Evolutionary conservation across 1,140 invertebrate species (phyloP), one percentile per base, ranked within the genome.

Genomic region (Chymomyza costata): DNA sequence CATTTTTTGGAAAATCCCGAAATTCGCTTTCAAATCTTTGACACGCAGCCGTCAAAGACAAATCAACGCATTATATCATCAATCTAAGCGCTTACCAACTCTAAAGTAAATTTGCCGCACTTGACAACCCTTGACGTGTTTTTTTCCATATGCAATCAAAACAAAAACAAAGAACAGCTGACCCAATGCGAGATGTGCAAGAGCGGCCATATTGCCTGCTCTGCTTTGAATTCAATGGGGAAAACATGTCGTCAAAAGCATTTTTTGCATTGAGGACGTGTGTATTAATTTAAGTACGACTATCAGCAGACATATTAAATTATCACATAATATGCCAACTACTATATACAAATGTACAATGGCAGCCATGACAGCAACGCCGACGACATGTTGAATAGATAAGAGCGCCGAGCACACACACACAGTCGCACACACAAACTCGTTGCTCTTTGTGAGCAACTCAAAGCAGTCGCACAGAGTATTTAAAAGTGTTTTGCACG

Each of bases 91-190:
- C n/a, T n/a, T 34, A 21, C 31, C 51, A 44, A 31, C 64, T 54
- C 38, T 46, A 49, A 28, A 44, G 21, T 64, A 46, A 31, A 17
- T 34, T 19, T 38, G 6, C 6, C 8, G 14, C 6, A 49, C 68
- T 49, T 63, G 74, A 61, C 74, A 81, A 81, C 74, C 74, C 78
- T 53, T 55, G 41, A 48, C 51, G 46, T 58, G 44, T 53, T 56
- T 25, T 21, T 58, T 14, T 18, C 32, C 25, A 46, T 17, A 54
- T 15, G n/a, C 15, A 37, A 39, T 25, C 21, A 53, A 63, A 55
- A 67, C 49, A 59, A 65, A 66, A 81, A 73, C 74, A 83, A 81
- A 68, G 59, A 83, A 81, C 81, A 83, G 81, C 81, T 83, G 81
- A 83, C 62, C n/a, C 63, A 37, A 47, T 16, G 16, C 39, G 28